Conservation (phyloP, 2,797 vertebrate species). For the Nannoperca australis region DNA sequence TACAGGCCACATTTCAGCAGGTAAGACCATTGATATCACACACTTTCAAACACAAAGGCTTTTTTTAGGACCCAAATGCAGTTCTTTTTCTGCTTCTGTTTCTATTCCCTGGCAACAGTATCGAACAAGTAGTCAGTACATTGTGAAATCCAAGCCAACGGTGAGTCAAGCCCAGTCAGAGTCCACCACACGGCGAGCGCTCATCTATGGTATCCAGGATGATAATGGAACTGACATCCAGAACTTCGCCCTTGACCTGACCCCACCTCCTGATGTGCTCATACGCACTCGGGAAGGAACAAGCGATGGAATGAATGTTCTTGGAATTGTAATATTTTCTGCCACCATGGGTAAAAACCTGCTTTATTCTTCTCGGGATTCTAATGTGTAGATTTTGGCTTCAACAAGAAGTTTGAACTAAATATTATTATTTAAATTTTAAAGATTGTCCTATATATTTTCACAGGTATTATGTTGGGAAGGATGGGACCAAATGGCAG, state of each 20-base stretch:
- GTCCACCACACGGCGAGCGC: constrained; percentile 83
- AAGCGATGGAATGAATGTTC: constrained; percentile 96
- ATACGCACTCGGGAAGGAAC: constrained; percentile 92
- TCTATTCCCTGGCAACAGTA: constrained; percentile 85
- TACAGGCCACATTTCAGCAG: constrained; percentile 98
- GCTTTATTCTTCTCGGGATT: neutral
- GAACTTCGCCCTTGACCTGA: constrained; percentile 95
- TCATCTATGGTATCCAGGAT: constrained; percentile 93
- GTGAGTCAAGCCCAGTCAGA: constrained; percentile 77
- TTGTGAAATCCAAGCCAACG: constrained; percentile 85
- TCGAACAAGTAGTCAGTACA: constrained; percentile 91
- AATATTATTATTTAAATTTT: neutral
- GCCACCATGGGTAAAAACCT: constrained; percentile 93
- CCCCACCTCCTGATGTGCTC: constrained; percentile 92
- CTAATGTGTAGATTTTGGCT: neutral
- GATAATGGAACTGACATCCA: constrained; percentile 92
- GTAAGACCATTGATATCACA: constrained; percentile 77
- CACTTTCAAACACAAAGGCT: neutral
- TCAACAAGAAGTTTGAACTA: neutral
- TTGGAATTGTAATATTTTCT: constrained; percentile 97
- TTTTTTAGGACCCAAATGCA: constrained; percentile 19
- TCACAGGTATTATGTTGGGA: constrained; percentile 94
- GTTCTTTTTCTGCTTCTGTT: constrained; percentile 11
- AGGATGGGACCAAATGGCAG: constrained; percentile 95
- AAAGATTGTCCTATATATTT: constrained; percentile 15